Evolutionary conservation across 2,113 vertebrate genomes (phyloP), one percentile per base, ranked within the genome.

Genomic region (Tonatia bakeri): DNA sequence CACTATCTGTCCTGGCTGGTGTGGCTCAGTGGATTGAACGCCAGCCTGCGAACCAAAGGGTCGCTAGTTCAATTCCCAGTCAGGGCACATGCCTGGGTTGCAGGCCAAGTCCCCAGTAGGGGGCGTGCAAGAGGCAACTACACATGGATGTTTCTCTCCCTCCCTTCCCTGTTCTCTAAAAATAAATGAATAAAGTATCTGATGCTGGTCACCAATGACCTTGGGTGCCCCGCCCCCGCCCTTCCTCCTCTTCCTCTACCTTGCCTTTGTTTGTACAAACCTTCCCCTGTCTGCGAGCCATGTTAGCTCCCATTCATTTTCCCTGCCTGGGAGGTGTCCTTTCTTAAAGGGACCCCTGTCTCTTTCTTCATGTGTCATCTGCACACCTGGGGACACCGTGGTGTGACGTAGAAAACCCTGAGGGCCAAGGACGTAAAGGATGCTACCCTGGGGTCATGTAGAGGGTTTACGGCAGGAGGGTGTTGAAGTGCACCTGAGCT

Each of bases 321-420:
- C 61, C 72, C 16, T 45, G 26, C n/a, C 43, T 7, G 11, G 33
- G 5, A 19, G 9, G 20, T 36, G 15, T 56, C 22, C 4, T 69
- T 65, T 36, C 45, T 40, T 54, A 11, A 38, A 9, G 36, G 56
- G 13, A 12, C 31, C 16, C 7, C 80, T 24, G 4, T 17, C 13
- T 7, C 0, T 36, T 31, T 56, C 61, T 24, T 45, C 50, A 20
- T 0, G 1, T 14, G 50, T 72, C 26, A 11, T 16, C 83, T 56
- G 38, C 50, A 24, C 83, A 69, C 61, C 47, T 38, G 56, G 24
- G 24, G 22, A 26, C 56, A 26, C 56, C 0, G 24, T 8, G 0
- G 0, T 24, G 50, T 7, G 19, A 1, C 0, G 19, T 19, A 40
- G n/a, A 15, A 38, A 11, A 26, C 3, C 0, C 64, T 7, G 10